Evolutionary conservation across 2,888 invertebrate species (phyloP).

Genomic region (Yponomeuta evonymella): DNA sequence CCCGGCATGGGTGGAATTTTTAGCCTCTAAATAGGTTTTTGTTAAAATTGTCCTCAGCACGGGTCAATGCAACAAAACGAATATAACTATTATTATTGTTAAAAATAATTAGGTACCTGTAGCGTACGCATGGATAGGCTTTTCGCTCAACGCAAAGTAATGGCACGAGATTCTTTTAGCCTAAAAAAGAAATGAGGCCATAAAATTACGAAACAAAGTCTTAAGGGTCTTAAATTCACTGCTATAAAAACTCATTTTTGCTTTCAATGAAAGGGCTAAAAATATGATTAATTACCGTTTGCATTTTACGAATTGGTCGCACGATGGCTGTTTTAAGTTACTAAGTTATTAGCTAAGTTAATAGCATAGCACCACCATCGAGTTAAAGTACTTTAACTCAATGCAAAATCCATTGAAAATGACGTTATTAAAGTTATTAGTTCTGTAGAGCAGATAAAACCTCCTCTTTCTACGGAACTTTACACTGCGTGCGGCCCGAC

Average conservation of each 20-base stretch:
- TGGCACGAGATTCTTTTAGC: neutral
- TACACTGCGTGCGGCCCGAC: too few species aligned
- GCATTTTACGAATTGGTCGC: slow-evolving; percentile 50
- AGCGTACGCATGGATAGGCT: neutral
- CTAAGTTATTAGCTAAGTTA: slow-evolving; percentile 35
- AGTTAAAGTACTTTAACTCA: too few species aligned
- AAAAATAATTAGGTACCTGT: too few species aligned
- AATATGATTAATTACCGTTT: slow-evolving; percentile 54
- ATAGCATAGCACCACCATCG: slow-evolving; percentile 33
- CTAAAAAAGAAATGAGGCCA: slow-evolving; percentile 21
- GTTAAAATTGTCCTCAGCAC: too few species aligned
- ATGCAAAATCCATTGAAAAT: too few species aligned
- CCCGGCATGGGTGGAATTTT: too few species aligned
- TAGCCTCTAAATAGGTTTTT: too few species aligned
- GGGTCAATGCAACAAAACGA: too few species aligned
- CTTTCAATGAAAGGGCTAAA: slow-evolving; percentile 4
- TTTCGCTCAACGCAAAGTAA: neutral
- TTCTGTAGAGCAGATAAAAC: too few species aligned
- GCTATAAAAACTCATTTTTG: neutral
- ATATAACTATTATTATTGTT: too few species aligned
- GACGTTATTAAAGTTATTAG: too few species aligned
- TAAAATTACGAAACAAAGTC: slow-evolving; percentile 74
- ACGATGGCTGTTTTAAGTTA: slow-evolving; percentile 58
- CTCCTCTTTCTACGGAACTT: too few species aligned
- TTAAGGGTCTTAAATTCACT: slow-evolving; percentile 35